Conservation (phyloP, 2,797 vertebrate genomes). For the Hydrolagus colliei region DNA sequence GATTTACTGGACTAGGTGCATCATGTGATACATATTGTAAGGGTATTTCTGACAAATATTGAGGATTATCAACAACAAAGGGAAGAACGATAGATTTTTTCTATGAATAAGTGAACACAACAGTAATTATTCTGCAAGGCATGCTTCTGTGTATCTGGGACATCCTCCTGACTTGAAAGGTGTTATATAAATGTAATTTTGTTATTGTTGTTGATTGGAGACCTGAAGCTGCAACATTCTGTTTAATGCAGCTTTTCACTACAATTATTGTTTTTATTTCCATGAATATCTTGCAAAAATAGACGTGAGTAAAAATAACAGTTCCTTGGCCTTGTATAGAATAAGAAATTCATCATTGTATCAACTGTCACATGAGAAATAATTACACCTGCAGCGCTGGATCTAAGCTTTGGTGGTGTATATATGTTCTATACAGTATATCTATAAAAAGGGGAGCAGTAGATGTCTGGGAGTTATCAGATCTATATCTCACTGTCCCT, state of each 20-base stretch:
- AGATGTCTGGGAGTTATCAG: too few species aligned
- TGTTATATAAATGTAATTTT: too few species aligned
- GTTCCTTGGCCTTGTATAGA: neutral
- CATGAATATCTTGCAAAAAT: neutral
- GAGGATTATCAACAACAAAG: too few species aligned
- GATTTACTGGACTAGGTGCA: neutral
- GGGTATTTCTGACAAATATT: neutral
- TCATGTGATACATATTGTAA: neutral
- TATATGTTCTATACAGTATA: too few species aligned
- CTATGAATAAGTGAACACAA: too few species aligned
- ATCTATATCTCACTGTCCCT: too few species aligned
- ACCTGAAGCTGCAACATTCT: neutral
- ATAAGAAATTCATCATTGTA: neutral
- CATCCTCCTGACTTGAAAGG: neutral
- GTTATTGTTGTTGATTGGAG: neutral
- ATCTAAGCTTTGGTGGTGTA: neutral
- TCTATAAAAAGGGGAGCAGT: too few species aligned
- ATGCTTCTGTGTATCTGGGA: neutral
- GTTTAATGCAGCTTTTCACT: neutral
- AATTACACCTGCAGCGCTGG: neutral
- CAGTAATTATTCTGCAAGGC: too few species aligned
- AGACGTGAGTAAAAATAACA: neutral
- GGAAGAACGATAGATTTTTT: too few species aligned
- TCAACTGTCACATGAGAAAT: neutral
- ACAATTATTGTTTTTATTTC: neutral